Evolutionary conservation across 2,888 invertebrate genomes (phyloP), one percentile per base, ranked within the genome.

Genomic region (Keiferia lycopersicella): DNA sequence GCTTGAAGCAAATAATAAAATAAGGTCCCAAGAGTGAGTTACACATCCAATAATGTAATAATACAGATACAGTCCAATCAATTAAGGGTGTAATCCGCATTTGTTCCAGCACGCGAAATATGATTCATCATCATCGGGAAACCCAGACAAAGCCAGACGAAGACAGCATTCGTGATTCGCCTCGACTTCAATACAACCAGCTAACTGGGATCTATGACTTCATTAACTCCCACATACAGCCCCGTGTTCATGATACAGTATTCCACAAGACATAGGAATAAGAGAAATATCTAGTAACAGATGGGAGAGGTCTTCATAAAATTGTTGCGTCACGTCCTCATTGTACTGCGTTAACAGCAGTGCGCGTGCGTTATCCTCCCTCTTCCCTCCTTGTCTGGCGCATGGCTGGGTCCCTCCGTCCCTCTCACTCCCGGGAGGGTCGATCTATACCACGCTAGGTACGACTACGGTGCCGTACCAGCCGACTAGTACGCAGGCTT

Each of bases 381-480:
- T 82, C 76, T 62, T 67, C 66, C 68, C 68, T 89, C 89, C 73
- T 79, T 87, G 78, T 48, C 45, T 45, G 84, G 1, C 69, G 63
- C 26, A 66, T 69, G 56, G 62, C 16, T 14, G 51, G n/a, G 59
- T 61, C 65, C 65, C 53, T 53, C 77, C 67, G 75, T 83, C 86
- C 74, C 76, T 68, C 73, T 90, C 84, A 56, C 84, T 79, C 89
- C 79, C 80, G 80, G 81, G 86, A 88, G 88, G 89, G 89, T 86
- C 90, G 91, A 91, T 91, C 90, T 91, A 91, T 90, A 90, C 84
- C 75, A 81, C 83, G 82, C 85, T 91, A 90, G 89, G 87, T 91
- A 91, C 87, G 83, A 77, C 82, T 86, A 87, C 86, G 80, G 84
- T 86, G 84, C 81, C 78, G 80, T 85, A 85, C 82, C 79, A 76